Evolutionary conservation across 2,888 invertebrate genomes (phyloP), one percentile per base, ranked within the genome.

Genomic region (Lochmaea crataegi): DNA sequence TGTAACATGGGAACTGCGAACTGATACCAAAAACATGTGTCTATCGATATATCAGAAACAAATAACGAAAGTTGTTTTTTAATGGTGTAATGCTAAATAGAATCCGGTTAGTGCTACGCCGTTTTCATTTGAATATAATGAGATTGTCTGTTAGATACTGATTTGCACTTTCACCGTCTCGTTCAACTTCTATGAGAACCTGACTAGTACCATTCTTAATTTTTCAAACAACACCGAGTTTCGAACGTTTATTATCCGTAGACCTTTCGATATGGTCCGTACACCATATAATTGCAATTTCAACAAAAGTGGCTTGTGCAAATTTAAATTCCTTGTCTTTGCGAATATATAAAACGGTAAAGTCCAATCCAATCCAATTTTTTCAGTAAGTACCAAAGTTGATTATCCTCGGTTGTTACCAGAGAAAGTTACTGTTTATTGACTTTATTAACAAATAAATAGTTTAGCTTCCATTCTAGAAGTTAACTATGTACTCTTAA

Each of bases 121-220:
- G 69, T 71, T 69, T 65, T 64, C 68, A 71, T 70, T 75, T 76
- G 69, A 76, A 76, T 76, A 71, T 73, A 75, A 73, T 73, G 69
- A 73, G 75, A 75, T 76, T 68, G 76, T 72, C 70, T 67, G 73
- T 69, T 66, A 71, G 75, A 75, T 76, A 73, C 71, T 63, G 75
- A 75, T 75, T 67, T 71, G 72, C 68, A 76, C 76, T 76, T 76
- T 76, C 76, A 75, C 75, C 75, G 73, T 75, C 73, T 76, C 68
- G 72, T 68, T 18, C 57, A 11, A 57, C 18, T 60, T 65, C 72
- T 65, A 67, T 76, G 76, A 70, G 76, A 76, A 76, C 22, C 48
- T 60, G 26, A 9, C 58, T 71, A 45, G 56, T 56, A 70, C 69
- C 70, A 71, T 74, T 74, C 58, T 56, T 38, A 58, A 53, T 71